Evolutionary conservation across 2,113 vertebrate species (phyloP).

Genomic region (Cyanoderma ruficeps): DNA sequence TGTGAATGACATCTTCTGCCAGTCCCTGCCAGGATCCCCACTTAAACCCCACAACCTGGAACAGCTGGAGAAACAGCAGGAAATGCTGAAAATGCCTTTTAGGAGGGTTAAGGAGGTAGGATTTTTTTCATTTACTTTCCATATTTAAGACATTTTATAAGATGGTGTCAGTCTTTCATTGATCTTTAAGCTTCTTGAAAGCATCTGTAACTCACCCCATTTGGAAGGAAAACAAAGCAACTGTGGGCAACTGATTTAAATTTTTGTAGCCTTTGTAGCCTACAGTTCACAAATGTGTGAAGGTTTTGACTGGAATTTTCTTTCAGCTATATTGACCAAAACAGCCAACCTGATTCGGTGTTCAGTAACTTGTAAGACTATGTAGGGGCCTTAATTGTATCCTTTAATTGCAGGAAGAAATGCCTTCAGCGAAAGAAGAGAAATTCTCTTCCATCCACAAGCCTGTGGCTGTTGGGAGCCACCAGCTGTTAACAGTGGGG

Average conservation of each 20-base stretch:
- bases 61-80: slow-evolving; percentile 88
- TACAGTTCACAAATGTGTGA: background rate
- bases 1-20: slow-evolving; percentile 96
- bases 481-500: slow-evolving; percentile 87
- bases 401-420: slow-evolving; percentile 80
- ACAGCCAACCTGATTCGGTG: background rate
- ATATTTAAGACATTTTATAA: background rate
- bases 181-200: background rate
- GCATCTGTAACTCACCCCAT: background rate
- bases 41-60: slow-evolving; percentile 87
- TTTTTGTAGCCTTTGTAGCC: background rate
- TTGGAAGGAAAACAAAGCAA: background rate
- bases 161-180: background rate
- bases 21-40: slow-evolving; percentile 90
- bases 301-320: background rate
- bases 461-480: slow-evolving; percentile 87
- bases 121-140: background rate
- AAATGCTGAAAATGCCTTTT: slow-evolving; percentile 87
- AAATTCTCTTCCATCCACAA: slow-evolving; percentile 91
- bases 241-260: background rate
- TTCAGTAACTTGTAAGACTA: background rate
- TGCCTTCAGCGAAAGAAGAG: slow-evolving; percentile 82
- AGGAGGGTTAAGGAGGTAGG: slow-evolving; percentile 80
- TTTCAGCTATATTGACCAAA: background rate
- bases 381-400: background rate